These are phyloP conservation scores for Pseudomugil tenellus DNA, from an alignment of 2,797 vertebrate species.

Conservation along the genomic window DNA sequence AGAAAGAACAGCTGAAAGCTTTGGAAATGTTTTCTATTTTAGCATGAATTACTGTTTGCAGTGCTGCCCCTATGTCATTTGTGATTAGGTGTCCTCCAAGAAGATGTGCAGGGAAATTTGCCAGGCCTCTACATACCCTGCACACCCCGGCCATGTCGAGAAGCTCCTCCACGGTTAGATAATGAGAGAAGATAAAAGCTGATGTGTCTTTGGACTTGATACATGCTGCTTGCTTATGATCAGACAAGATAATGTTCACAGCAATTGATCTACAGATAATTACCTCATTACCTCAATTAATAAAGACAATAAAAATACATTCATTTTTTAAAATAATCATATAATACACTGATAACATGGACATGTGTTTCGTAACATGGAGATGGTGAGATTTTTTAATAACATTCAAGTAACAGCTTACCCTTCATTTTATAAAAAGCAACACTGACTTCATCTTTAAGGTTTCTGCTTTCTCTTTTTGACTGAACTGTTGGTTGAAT, in stretches of 20 bases:
- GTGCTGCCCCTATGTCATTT: conserved; percentile 74
- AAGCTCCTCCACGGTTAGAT: conserved; percentile 60
- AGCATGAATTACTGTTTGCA: conserved; percentile 70
- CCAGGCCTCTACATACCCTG: conserved; percentile 33
- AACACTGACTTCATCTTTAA: neutral
- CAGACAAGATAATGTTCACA: conserved; percentile 2
- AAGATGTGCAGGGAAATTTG: conserved; percentile 65
- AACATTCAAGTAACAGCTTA: neutral
- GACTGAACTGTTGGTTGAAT: neutral
- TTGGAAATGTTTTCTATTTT: conserved; percentile 78
- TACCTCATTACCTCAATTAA: neutral
- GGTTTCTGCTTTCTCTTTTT: neutral
- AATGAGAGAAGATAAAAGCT: conserved; percentile 55
- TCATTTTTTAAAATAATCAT: too few species aligned
- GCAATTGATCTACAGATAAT: conserved; percentile 3
- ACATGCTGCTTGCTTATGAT: conserved; percentile 17
- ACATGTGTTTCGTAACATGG: neutral
- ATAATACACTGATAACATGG: neutral
- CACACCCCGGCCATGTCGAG: conserved; percentile 29
- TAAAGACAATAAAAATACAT: neutral
- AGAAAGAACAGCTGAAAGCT: conserved; percentile 63
- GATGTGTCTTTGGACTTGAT: conserved; percentile 55
- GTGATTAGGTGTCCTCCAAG: conserved; percentile 76
- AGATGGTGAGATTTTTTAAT: neutral
- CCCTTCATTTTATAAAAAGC: neutral